Conservation (phyloP, 2,888 invertebrate species). For the Temnothorax rugatulus region DNA sequence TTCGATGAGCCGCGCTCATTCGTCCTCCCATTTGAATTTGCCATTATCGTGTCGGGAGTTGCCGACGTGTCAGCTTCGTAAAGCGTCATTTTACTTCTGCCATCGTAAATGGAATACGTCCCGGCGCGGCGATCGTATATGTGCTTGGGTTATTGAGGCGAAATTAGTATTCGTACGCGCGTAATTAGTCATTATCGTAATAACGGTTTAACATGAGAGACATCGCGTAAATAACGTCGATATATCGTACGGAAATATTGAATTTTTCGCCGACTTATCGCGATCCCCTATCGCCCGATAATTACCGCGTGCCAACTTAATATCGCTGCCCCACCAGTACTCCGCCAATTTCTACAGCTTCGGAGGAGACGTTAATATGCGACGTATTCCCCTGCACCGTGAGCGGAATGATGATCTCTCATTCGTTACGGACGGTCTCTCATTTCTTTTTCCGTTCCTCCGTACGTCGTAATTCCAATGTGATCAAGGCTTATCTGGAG, state of each 20-base stretch:
- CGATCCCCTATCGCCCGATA: conserved; percentile 58
- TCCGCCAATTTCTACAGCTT: background rate
- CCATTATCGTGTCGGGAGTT: conserved; percentile 50
- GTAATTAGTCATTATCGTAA: conserved; percentile 71
- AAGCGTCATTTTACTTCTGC: conserved; percentile 14
- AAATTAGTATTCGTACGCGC: conserved; percentile 30
- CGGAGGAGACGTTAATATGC: conserved; percentile 38
- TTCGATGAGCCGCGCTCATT: background rate
- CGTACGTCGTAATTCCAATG: conserved; percentile 20
- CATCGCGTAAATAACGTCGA: conserved; percentile 59
- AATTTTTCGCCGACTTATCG: conserved; percentile 66
- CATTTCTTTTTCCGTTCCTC: background rate
- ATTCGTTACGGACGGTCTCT: background rate
- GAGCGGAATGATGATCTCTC: conserved; percentile 17
- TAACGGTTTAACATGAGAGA: conserved; percentile 60
- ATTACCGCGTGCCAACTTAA: conserved; percentile 67
- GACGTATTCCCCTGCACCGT: conserved; percentile 11
- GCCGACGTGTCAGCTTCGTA: conserved; percentile 44
- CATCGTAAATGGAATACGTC: conserved; percentile 8
- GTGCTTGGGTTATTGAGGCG: conserved; percentile 7
- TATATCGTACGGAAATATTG: conserved; percentile 64
- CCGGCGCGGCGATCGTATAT: background rate
- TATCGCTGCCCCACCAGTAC: conserved; percentile 47
- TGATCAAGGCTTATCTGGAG: conserved; percentile 76
- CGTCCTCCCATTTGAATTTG: conserved; percentile 43